Percentiles rank a stretch among this genome's conserved stretches.
These are phyloP conservation scores for Lytechinus variegatus DNA, from an alignment of 35 echinoderm and acorn worm species.

Conservation along the genomic window DNA sequence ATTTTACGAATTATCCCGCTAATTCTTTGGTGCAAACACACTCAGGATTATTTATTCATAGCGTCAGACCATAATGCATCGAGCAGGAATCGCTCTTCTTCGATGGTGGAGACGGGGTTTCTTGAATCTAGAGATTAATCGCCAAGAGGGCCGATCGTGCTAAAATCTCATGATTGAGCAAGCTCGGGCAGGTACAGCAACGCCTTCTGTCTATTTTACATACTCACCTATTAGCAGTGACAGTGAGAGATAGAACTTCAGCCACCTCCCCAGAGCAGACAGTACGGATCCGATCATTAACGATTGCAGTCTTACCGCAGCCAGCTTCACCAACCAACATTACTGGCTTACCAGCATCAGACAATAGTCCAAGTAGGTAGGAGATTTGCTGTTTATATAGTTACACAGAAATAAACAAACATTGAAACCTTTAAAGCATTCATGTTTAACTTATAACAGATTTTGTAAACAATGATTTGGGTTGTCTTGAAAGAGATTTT, in stretches of 20 bases:
- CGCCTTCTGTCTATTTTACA: neutral
- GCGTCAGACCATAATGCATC: too few relatives aligned
- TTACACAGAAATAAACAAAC: constrained; percentile 19
- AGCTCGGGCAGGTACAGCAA: too few relatives aligned
- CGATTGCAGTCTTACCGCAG: constrained; percentile 93
- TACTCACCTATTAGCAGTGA: constrained; percentile 79
- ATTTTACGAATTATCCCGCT: too few relatives aligned
- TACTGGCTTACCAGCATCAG: constrained; percentile 93
- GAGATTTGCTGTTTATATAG: constrained; percentile 85
- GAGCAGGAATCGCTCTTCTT: too few relatives aligned
- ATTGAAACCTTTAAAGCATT: neutral
- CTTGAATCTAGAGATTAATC: too few relatives aligned
- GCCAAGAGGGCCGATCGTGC: too few relatives aligned
- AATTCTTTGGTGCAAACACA: too few relatives aligned
- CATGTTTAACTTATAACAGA: neutral
- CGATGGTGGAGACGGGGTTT: too few relatives aligned
- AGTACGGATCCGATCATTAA: constrained; percentile 94
- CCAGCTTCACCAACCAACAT: constrained; percentile 90
- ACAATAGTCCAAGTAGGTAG: constrained; percentile 84
- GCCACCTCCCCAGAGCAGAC: constrained; percentile 98
- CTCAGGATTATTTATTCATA: too few relatives aligned
- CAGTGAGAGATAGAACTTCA: constrained; percentile 89
- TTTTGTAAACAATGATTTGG: too few relatives aligned
- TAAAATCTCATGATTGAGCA: too few relatives aligned
- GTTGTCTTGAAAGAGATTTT: too few relatives aligned